Evolutionary conservation across 2,888 invertebrate species (phyloP).

Genomic region (Phlogophora meticulosa): DNA sequence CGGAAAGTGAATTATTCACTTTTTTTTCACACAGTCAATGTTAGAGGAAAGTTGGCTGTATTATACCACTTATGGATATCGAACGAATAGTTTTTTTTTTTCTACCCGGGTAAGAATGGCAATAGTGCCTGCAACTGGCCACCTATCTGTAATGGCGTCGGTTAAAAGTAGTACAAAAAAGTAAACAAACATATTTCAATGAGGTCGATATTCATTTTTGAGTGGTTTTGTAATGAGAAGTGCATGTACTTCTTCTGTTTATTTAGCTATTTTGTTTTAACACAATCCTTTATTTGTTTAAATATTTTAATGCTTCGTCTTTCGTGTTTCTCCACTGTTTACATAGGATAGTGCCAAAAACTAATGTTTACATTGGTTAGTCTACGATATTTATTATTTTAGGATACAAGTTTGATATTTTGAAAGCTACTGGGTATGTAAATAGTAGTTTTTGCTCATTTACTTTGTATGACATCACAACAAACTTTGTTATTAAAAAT

Average conservation of each 20-base stretch:
- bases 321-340: constrained; percentile 42
- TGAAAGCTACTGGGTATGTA: constrained; percentile 52
- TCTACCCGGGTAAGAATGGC: too few species aligned
- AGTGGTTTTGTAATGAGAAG: neutral
- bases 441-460: constrained; percentile 50
- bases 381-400: constrained; percentile 61
- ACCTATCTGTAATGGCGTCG: too few species aligned
- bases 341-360: constrained; percentile 61
- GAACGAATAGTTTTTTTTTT: too few species aligned
- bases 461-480: constrained; percentile 32
- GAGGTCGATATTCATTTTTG: too few species aligned
- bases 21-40: too few species aligned
- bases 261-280: constrained; percentile 24
- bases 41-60: too few species aligned
- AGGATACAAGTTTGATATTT: constrained; percentile 50
- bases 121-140: too few species aligned
- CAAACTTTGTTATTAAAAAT: constrained; percentile 20
- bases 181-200: too few species aligned
- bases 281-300: constrained; percentile 44
- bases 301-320: constrained; percentile 42
- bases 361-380: constrained; percentile 43
- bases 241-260: constrained; percentile 9
- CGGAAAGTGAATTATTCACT: too few species aligned
- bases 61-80: too few species aligned
- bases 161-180: too few species aligned